Evolutionary conservation across 2,888 invertebrate species (phyloP).

Genomic region (Megamerina dolium): DNA sequence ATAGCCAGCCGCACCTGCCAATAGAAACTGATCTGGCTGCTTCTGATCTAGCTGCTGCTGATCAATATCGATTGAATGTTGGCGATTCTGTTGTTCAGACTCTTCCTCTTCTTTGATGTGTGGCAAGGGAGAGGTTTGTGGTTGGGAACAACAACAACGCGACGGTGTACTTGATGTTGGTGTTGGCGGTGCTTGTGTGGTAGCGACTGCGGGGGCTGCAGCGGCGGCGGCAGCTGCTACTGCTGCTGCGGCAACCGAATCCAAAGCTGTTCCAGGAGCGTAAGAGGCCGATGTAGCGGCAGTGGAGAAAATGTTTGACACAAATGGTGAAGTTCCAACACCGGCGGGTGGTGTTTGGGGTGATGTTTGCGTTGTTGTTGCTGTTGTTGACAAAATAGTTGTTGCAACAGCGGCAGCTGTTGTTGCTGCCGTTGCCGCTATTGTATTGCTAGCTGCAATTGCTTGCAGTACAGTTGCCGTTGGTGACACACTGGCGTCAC

Average conservation of each 20-base stretch:
- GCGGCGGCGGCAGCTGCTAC: slow-evolving; percentile 21
- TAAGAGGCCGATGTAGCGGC: slow-evolving; percentile 21
- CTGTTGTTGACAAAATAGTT: slow-evolving; percentile 12
- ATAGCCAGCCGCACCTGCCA: slow-evolving; percentile 9
- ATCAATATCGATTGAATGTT: slow-evolving; percentile 24
- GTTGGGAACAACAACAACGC: slow-evolving; percentile 49
- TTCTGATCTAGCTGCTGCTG: slow-evolving; percentile 22
- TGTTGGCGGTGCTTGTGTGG: slow-evolving; percentile 13
- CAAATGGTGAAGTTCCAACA: slow-evolving; percentile 16
- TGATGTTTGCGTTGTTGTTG: slow-evolving; percentile 22
- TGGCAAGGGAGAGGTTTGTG: slow-evolving; percentile 69
- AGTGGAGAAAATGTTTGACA: slow-evolving; percentile 1
- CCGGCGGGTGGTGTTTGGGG: slow-evolving; percentile 17
- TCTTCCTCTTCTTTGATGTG: slow-evolving; percentile 81
- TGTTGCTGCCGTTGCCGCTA: slow-evolving; percentile 17
- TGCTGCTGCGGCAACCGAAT: slow-evolving; percentile 25
- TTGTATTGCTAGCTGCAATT: slow-evolving; percentile 21
- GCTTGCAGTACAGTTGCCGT: slow-evolving; percentile 34
- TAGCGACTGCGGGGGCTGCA: slow-evolving; percentile 7
- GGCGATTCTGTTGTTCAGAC: slow-evolving; percentile 44
- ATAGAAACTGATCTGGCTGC: slow-evolving; percentile 20
- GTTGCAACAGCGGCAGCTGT: slow-evolving; percentile 13
- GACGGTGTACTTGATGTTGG: slow-evolving; percentile 16
- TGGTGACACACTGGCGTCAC: slow-evolving; percentile 42
- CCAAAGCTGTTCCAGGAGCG: slow-evolving; percentile 23